Conservation (phyloP, 2,888 invertebrate species). For the Lagria hirta region DNA sequence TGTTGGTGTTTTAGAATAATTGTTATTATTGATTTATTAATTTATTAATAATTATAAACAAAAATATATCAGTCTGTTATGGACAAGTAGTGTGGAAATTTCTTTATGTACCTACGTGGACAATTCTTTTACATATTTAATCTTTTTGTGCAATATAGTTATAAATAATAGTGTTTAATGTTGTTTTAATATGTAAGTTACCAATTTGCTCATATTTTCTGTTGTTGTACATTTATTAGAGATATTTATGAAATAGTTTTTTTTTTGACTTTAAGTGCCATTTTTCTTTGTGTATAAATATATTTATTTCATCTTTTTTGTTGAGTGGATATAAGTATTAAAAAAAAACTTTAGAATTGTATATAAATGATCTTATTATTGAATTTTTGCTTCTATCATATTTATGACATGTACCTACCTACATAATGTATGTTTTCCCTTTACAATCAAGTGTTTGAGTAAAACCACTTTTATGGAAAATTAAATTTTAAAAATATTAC, state of each 20-base stretch:
- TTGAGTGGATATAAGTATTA: slow-evolving; percentile 13
- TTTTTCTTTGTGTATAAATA: slow-evolving; percentile 7
- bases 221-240: slow-evolving; percentile 15
- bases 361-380: slow-evolving; percentile 31
- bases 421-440: slow-evolving; percentile 39
- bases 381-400: slow-evolving; percentile 38
- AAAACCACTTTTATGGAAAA: slow-evolving; percentile 46
- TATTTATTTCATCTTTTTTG: slow-evolving; percentile 9
- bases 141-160: slow-evolving; percentile 33
- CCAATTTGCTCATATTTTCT: slow-evolving; percentile 28
- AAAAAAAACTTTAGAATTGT: slow-evolving; percentile 25
- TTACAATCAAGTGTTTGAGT: slow-evolving; percentile 46
- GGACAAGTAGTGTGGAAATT: slow-evolving; percentile 17
- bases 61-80: slow-evolving; percentile 13
- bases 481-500: slow-evolving; percentile 33
- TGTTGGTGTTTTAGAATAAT: slow-evolving; percentile 14
- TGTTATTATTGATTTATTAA: no score
- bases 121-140: slow-evolving; percentile 27
- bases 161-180: slow-evolving; percentile 32
- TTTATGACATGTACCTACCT: slow-evolving; percentile 37
- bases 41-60: no score
- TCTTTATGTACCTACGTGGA: slow-evolving; percentile 14
- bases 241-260: slow-evolving; percentile 16
- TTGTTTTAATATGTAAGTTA: slow-evolving; percentile 34
- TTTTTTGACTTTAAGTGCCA: no score